Evolutionary conservation across 2,113 vertebrate species (phyloP).

Genomic region (Pogonocichla stellata): DNA sequence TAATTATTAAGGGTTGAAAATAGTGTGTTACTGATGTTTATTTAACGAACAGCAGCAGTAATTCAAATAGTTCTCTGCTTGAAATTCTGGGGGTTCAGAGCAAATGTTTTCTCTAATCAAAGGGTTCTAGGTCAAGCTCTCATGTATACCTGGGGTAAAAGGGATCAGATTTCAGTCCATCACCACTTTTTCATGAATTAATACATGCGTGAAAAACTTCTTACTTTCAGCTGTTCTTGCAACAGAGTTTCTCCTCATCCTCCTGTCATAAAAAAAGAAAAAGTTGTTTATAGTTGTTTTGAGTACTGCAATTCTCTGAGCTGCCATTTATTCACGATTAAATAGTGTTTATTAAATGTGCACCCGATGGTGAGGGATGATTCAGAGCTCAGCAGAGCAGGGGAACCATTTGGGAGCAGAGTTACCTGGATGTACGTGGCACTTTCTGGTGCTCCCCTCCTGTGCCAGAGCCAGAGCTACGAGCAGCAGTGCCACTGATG

Average conservation of each 20-base stretch:
- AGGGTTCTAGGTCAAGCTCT: background rate
- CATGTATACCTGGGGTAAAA: background rate
- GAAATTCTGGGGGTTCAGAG: background rate
- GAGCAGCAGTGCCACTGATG: background rate
- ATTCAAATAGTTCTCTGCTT: background rate
- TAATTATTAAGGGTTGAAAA: background rate
- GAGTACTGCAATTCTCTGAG: background rate
- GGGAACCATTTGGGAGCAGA: background rate
- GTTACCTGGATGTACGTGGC: fast-evolving
- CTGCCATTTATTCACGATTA: background rate
- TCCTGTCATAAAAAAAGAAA: background rate
- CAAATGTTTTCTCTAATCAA: background rate
- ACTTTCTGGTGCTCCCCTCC: background rate
- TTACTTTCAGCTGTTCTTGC: background rate
- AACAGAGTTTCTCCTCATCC: background rate
- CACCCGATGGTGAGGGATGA: fast-evolving
- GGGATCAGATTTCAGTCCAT: background rate
- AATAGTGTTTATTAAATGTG: background rate
- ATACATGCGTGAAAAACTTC: fast-evolving
- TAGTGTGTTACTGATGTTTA: background rate
- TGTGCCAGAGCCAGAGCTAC: background rate
- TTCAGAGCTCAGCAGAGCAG: background rate
- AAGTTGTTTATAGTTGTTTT: background rate
- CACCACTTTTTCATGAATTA: background rate
- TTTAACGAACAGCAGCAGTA: background rate